A percentile compares a stretch with the other conserved stretches of the same genome.
Conservation (phyloP, 2,797 vertebrate genomes). For the Gallinago nigripennis region DNA sequence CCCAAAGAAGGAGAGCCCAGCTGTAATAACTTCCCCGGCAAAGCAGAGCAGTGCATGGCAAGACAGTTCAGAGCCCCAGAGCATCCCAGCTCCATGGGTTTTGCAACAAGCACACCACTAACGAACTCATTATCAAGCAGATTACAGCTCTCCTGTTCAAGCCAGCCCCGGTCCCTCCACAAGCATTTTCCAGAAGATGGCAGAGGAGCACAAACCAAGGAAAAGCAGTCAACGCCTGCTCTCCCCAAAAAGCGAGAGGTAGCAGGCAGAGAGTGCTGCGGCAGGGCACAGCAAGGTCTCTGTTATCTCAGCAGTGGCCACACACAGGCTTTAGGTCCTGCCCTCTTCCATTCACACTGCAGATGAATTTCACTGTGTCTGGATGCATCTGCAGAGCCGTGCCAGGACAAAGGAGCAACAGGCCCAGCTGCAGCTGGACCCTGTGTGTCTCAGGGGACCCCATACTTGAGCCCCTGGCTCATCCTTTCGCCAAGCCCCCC, state of each 20-base stretch:
- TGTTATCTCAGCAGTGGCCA: background rate
- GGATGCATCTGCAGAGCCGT: background rate
- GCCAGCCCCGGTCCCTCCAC: rapidly evolving
- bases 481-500: background rate
- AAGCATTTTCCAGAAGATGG: background rate
- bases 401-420: background rate
- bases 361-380: background rate
- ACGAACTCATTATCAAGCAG: background rate
- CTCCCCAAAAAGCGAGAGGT: background rate
- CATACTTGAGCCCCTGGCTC: rapidly evolving
- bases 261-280: background rate
- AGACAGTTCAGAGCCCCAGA: rapidly evolving
- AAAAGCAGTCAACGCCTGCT: background rate
- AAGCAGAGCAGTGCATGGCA: background rate
- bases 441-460: background rate
- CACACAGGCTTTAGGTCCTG: background rate
- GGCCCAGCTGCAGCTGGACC: background rate
- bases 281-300: rapidly evolving
- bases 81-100: background rate
- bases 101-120: background rate
- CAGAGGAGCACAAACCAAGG: background rate
- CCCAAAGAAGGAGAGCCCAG: background rate
- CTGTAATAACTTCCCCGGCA: background rate
- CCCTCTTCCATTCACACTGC: background rate
- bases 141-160: background rate